phyloP scores from a whole-genome alignment of 2,888 invertebrate genomes.

The Enchytraeus crypticus region DNA sequence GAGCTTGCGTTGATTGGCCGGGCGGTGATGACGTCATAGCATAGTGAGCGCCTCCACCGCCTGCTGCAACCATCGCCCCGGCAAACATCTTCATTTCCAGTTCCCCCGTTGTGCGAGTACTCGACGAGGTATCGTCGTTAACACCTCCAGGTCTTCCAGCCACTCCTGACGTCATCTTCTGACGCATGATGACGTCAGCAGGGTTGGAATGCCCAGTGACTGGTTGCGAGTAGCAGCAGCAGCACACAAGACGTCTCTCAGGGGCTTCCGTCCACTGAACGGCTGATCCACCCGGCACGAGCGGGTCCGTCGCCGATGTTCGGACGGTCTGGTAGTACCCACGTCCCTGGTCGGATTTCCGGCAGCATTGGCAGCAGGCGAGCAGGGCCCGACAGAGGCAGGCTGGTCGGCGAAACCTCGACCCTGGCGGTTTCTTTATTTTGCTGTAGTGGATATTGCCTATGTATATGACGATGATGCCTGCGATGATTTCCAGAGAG shows the following conservation, averaged over 20 bases:
- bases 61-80: background rate
- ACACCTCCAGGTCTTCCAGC: background rate
- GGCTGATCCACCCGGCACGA: background rate
- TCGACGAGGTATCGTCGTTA: background rate
- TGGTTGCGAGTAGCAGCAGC: background rate
- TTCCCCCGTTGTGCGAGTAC: background rate
- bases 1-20: no score
- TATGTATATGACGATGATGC: background rate
- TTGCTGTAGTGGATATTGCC: background rate
- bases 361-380: background rate
- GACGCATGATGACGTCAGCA: background rate
- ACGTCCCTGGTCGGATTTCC: background rate
- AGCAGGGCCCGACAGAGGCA: background rate
- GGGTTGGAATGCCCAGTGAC: no score
- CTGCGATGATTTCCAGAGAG: conserved; percentile 26
- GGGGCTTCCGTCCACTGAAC: background rate
- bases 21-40: background rate
- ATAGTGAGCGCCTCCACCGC: background rate
- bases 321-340: background rate
- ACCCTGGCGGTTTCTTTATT: background rate
- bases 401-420: background rate
- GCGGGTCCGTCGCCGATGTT: background rate
- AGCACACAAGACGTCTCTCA: background rate
- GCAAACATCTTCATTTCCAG: background rate
- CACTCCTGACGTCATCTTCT: background rate